These are phyloP conservation scores for Marcusenius ussheri DNA, from an alignment of 2,113 vertebrate genomes.

Conservation along the genomic window DNA sequence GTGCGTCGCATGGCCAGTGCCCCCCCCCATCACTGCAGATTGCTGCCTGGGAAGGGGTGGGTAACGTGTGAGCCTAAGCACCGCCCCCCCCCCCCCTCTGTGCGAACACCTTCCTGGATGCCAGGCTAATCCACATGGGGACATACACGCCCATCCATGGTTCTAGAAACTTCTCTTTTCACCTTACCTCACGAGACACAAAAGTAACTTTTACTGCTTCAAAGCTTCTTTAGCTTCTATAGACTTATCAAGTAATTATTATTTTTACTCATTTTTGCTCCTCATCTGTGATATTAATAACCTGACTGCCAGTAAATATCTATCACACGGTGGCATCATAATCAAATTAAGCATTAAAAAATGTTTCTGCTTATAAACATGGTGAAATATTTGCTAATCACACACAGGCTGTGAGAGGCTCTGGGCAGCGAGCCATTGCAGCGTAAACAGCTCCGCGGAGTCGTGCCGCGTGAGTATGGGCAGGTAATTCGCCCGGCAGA, in stretches of 20 bases:
- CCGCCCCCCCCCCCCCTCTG: not conserved
- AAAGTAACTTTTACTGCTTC: not conserved
- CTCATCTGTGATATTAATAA: not conserved
- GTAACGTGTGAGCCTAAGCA: not conserved
- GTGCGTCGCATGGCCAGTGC: not conserved
- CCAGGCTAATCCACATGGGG: not conserved
- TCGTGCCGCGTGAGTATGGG: not conserved
- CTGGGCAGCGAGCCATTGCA: not conserved
- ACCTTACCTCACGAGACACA: not conserved
- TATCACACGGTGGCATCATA: not conserved
- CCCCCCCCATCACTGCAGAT: not conserved
- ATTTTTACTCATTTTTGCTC: not conserved
- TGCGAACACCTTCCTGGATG: not conserved
- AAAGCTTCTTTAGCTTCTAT: not conserved
- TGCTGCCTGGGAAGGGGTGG: not conserved
- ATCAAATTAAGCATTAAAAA: slow-evolving; percentile 1
- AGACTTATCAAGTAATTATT: not conserved
- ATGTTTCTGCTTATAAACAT: not conserved
- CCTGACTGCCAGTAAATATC: not conserved
- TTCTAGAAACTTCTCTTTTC: not conserved
- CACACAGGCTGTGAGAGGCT: not conserved
- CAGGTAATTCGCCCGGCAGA: slow-evolving; percentile 1
- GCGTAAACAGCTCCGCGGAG: not conserved
- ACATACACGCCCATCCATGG: not conserved
- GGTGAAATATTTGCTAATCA: not conserved